Evolutionary conservation across 2,113 vertebrate species (phyloP).

Genomic region (Struthio camelus): DNA sequence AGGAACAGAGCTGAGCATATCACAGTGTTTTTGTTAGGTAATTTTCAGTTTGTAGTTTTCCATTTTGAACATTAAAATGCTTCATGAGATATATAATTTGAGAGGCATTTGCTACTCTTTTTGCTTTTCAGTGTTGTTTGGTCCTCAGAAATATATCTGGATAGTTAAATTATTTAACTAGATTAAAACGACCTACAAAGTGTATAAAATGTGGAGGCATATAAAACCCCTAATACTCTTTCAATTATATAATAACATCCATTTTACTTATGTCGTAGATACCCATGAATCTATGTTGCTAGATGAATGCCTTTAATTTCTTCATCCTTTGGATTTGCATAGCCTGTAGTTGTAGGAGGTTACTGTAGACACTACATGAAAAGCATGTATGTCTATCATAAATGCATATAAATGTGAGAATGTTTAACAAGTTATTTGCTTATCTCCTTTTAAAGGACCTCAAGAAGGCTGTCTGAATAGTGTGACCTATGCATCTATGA

Average conservation of each 20-base stretch:
- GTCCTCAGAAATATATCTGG: neutral
- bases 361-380: neutral
- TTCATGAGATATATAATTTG: neutral
- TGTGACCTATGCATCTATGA: constrained; percentile 87
- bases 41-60: neutral
- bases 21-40: constrained; percentile 80
- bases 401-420: neutral
- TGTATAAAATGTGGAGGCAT: neutral
- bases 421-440: neutral
- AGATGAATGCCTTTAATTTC: neutral
- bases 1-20: constrained; percentile 83
- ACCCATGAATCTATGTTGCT: rapidly evolving
- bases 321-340: neutral
- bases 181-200: neutral
- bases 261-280: neutral
- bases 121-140: neutral
- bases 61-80: neutral
- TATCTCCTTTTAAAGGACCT: constrained; percentile 79
- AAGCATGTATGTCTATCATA: neutral
- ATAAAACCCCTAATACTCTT: neutral
- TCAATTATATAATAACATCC: neutral
- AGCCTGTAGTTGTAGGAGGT: neutral
- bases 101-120: neutral
- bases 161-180: neutral
- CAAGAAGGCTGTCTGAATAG: constrained; percentile 89